Evolutionary conservation across 2,888 invertebrate genomes (phyloP).

Genomic region (Synergus laeviventris): DNA sequence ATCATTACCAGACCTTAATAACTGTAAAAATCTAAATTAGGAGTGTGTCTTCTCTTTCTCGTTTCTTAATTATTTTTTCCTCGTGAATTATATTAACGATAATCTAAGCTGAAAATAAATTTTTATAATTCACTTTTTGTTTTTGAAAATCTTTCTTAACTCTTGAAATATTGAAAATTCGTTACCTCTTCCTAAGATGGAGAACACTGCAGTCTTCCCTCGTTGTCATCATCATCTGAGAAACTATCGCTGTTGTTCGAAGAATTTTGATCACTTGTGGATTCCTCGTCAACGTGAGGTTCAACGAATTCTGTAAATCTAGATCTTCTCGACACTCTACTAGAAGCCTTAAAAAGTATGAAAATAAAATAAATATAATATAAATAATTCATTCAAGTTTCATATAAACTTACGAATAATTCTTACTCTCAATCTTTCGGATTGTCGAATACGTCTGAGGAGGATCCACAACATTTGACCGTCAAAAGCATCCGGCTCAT

Average conservation of each 20-base stretch:
- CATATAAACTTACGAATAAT: not conserved
- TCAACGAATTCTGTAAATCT: not conserved
- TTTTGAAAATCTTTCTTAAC: not conserved
- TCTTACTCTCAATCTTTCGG: conserved; percentile 68
- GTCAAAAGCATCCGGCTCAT: conserved; percentile 73
- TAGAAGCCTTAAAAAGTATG: not conserved
- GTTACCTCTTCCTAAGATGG: conserved; percentile 56
- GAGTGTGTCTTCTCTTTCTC: not conserved
- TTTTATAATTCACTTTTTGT: not conserved
- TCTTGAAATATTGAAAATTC: not conserved
- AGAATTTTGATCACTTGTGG: conserved; percentile 43
- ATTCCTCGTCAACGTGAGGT: conserved; percentile 8
- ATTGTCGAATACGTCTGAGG: conserved; percentile 76
- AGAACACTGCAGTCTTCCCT: conserved; percentile 55
- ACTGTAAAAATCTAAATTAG: not conserved
- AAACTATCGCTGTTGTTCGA: conserved; percentile 52
- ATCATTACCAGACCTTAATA: not conserved
- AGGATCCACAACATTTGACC: conserved; percentile 78
- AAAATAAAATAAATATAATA: conserved; percentile 22
- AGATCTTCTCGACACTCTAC: not conserved
- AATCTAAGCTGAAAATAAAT: not conserved
- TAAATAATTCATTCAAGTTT: conserved; percentile 13
- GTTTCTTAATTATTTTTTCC: not conserved
- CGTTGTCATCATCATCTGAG: conserved; percentile 49
- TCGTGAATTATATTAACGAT: not conserved